These are phyloP conservation scores for Eupithecia pulchellata DNA, from an alignment of 2,888 invertebrate genomes.

Conservation along the genomic window DNA sequence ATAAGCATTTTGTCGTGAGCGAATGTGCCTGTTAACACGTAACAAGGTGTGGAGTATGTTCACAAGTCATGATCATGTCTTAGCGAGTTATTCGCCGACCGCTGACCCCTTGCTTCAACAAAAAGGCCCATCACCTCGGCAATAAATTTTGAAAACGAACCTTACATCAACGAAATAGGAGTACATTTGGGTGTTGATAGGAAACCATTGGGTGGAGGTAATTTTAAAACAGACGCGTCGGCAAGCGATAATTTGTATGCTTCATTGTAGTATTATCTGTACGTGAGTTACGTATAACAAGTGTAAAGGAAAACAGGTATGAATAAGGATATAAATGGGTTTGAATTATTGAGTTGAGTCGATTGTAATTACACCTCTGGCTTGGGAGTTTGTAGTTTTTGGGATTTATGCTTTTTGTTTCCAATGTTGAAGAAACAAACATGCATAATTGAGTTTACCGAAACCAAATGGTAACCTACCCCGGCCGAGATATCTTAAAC, in stretches of 20 bases:
- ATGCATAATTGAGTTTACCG: neutral
- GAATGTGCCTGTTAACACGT: conserved; percentile 84
- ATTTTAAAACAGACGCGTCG: conserved; percentile 67
- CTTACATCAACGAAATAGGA: conserved; percentile 48
- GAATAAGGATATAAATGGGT: conserved; percentile 76
- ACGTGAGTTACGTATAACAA: conserved; percentile 79
- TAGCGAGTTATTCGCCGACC: conserved; percentile 83
- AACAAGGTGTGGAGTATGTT: conserved; percentile 83
- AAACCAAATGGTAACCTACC: neutral
- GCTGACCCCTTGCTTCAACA: conserved; percentile 70
- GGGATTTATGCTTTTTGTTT: conserved; percentile 36
- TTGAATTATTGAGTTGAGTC: conserved; percentile 66
- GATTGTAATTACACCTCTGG: conserved; percentile 64
- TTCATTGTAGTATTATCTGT: conserved; percentile 82
- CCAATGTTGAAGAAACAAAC: conserved; percentile 18
- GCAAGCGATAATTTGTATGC: conserved; percentile 84
- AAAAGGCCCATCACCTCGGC: conserved; percentile 58
- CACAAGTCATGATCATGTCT: conserved; percentile 83
- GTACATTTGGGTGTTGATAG: conserved; percentile 38
- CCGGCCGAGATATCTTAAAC: neutral
- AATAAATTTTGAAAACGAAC: conserved; percentile 45
- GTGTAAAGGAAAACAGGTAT: conserved; percentile 70
- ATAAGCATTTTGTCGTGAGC: conserved; percentile 84
- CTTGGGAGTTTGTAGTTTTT: conserved; percentile 44
- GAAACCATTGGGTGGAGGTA: conserved; percentile 58